Evolutionary conservation across 1,140 invertebrate genomes (phyloP), one percentile per base, ranked within the genome.

Genomic region (Euglossa dilemma): DNA sequence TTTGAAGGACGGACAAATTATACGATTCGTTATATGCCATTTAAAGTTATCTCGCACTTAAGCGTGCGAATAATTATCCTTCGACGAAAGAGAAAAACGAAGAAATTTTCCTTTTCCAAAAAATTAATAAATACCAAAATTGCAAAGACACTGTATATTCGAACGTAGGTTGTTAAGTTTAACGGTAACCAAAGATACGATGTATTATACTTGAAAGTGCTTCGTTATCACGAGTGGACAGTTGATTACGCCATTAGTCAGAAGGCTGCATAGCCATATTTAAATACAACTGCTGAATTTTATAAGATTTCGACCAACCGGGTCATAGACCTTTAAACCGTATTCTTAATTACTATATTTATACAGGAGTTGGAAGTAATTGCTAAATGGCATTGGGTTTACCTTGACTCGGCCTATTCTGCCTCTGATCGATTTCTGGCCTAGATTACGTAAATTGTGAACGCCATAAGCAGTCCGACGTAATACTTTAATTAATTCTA

Each of bases 391-490:
- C n/a, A 54, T 23, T 43, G 25, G 43, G 20, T 73, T 73, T 57
- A 73, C 71, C 71, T 73, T 73, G 36, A 45, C 52, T 73, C 36
- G 23, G 20, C 45, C 54, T 45, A 28, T 66, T 56, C 12, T 12
- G 9, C 5, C 74, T n/a, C 36, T 23, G 45, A 47, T 36, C 25
- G 63, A 43, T 67, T 12, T 25, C 6, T 5, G 52, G 4, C 36
- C 50, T n/a, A 23, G 25, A 52, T 76, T n/a, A 76, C 63, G n/a
- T 67, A 57, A 67, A 67, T 45, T 20, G 8, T 20, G 63, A 77
- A 77, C 28, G 52, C 28, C 63, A 56, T 70, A 47, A 47, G 11
- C 20, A n/a, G 52, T 57, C 56, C 28, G 8, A 9, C 0, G 50
- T 61, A 59, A 70, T 25, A 50, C 66, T 25, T 14, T 50, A 69